Conservation (phyloP, 1,140 invertebrate species). For the Oryzaephilus surinamensis region DNA sequence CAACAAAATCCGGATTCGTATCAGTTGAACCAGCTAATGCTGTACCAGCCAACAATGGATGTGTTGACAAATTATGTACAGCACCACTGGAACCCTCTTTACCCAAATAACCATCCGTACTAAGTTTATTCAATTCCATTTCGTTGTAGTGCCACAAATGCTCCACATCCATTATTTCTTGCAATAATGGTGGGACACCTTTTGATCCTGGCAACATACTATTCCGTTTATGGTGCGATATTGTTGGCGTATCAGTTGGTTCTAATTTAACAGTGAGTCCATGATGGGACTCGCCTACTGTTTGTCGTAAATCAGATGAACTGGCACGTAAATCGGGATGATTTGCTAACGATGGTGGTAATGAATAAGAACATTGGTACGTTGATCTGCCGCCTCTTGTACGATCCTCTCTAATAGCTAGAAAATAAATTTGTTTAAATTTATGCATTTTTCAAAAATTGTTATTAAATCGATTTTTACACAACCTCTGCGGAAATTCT, state of each 20-base stretch:
- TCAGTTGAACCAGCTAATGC: slow-evolving; percentile 48
- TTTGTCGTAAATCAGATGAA: slow-evolving; percentile 31
- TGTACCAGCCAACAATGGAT: slow-evolving; percentile 48
- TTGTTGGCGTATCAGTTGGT: slow-evolving; percentile 20
- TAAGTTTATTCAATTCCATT: slow-evolving; percentile 48
- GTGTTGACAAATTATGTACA: slow-evolving; percentile 36
- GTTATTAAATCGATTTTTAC: too few species aligned
- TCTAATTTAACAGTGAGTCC: slow-evolving; percentile 30
- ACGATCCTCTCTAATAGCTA: slow-evolving; percentile 87
- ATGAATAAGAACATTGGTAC: slow-evolving; percentile 85
- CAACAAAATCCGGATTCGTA: slow-evolving; percentile 71
- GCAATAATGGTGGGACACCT: slow-evolving; percentile 44
- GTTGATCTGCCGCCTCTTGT: slow-evolving; percentile 90
- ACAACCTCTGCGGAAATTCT: too few species aligned
- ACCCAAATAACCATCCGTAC: slow-evolving; percentile 34
- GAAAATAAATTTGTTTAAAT: slow-evolving; percentile 11
- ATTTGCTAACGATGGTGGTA: slow-evolving; percentile 57
- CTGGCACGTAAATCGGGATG: slow-evolving; percentile 38
- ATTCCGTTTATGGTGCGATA: slow-evolving; percentile 19
- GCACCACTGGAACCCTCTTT: slow-evolving; percentile 39
- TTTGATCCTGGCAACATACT: slow-evolving; percentile 24
- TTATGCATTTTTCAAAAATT: too few species aligned
- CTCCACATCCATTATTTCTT: slow-evolving; percentile 87
- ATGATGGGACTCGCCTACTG: slow-evolving; percentile 23
- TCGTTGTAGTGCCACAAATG: slow-evolving; percentile 88